Percentiles rank a stretch among this genome's conserved stretches.
Conservation (phyloP, 2,888 invertebrate species). For the Brachynemurus nebulosus region DNA sequence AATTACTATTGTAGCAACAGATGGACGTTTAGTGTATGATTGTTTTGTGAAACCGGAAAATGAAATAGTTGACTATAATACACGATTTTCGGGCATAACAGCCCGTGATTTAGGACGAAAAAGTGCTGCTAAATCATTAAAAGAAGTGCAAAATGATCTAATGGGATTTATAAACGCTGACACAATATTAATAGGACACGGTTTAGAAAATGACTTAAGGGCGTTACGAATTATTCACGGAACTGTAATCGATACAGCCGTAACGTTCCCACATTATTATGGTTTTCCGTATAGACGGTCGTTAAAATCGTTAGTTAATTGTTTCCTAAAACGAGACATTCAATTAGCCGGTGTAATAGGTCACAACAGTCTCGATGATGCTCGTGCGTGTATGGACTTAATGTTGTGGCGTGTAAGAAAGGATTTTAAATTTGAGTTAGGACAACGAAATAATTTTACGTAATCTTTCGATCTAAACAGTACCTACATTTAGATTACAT, state of each 20-base stretch:
- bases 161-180: slow-evolving; percentile 64
- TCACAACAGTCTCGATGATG: slow-evolving; percentile 91
- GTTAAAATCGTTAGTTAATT: slow-evolving; percentile 60
- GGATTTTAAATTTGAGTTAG: slow-evolving; percentile 27
- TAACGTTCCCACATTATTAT: slow-evolving; percentile 71
- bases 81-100: slow-evolving; percentile 87
- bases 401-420: slow-evolving; percentile 63
- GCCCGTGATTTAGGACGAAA: slow-evolving; percentile 39
- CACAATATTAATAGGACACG: slow-evolving; percentile 90
- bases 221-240: slow-evolving; percentile 73
- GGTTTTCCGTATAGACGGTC: slow-evolving; percentile 77
- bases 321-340: slow-evolving; percentile 63
- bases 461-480: too few species aligned
- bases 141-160: slow-evolving; percentile 75
- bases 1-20: slow-evolving; percentile 66
- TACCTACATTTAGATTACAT: too few species aligned
- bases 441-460: too few species aligned
- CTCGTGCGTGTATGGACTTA: slow-evolving; percentile 76
- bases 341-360: slow-evolving; percentile 56
- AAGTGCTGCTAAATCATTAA: slow-evolving; percentile 46
- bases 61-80: slow-evolving; percentile 85
- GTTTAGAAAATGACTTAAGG: slow-evolving; percentile 84
- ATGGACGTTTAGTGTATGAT: slow-evolving; percentile 69
- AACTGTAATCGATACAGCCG: slow-evolving; percentile 78
- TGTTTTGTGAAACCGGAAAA: slow-evolving; percentile 68